These are phyloP conservation scores for Pachymerium ferrugineum DNA, from an alignment of 2,888 invertebrate species.

Conservation along the genomic window DNA sequence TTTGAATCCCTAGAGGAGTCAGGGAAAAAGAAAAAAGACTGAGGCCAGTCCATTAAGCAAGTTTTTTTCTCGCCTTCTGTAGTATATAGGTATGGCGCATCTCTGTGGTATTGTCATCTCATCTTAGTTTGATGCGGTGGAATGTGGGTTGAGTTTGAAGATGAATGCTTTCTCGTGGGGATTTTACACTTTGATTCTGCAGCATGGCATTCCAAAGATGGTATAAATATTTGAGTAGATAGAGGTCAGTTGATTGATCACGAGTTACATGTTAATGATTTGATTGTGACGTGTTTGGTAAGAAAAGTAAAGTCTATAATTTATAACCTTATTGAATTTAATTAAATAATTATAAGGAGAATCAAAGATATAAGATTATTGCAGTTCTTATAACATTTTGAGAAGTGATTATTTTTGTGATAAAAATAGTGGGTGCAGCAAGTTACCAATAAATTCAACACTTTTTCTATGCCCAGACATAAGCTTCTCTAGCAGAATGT, in stretches of 20 bases:
- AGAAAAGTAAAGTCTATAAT: too few relatives aligned
- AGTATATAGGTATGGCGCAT: not conserved
- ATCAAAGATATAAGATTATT: too few relatives aligned
- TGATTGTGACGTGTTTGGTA: not conserved
- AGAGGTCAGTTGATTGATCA: not conserved
- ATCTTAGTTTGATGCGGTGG: slow-evolving; percentile 1
- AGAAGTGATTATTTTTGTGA: too few relatives aligned
- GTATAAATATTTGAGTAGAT: not conserved
- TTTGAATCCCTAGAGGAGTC: too few relatives aligned
- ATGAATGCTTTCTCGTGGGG: not conserved
- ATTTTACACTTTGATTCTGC: not conserved
- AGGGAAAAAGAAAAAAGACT: not conserved
- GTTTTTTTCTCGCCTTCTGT: not conserved
- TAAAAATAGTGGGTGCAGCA: too few relatives aligned
- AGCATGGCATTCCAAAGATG: not conserved
- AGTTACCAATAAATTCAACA: too few relatives aligned
- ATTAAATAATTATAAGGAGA: too few relatives aligned
- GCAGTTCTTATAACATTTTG: too few relatives aligned
- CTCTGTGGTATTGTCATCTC: not conserved
- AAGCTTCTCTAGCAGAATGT: too few relatives aligned
- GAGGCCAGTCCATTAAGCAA: not conserved
- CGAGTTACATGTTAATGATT: not conserved
- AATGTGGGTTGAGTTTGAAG: not conserved
- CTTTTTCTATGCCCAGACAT: too few relatives aligned
- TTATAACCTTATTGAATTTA: too few relatives aligned